Evolutionary conservation across 2,888 invertebrate genomes (phyloP).

Genomic region (Caenorhabditis sp.): DNA sequence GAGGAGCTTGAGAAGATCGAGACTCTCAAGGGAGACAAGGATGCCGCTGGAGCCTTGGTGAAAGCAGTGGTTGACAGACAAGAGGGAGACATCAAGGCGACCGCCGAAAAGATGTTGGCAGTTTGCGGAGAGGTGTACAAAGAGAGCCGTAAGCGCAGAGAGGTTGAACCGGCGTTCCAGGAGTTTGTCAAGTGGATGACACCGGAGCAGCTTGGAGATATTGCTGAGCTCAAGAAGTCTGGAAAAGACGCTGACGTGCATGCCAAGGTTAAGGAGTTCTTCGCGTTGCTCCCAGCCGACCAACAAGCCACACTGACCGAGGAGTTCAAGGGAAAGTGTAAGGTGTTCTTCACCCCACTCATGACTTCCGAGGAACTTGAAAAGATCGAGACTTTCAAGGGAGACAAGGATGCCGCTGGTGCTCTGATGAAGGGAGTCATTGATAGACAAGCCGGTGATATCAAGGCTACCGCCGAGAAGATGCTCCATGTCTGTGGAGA

Average conservation of each 20-base stretch:
- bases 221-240: slow-evolving; percentile 24
- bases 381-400: slow-evolving; percentile 55
- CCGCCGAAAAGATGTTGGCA: slow-evolving; percentile 55
- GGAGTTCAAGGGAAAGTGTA: slow-evolving; percentile 71
- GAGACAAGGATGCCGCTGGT: slow-evolving; percentile 48
- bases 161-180: slow-evolving; percentile 39
- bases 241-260: slow-evolving; percentile 40
- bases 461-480: slow-evolving; percentile 46
- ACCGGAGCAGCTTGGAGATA: slow-evolving; percentile 52
- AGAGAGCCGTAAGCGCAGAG: slow-evolving; percentile 30
- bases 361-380: slow-evolving; percentile 55
- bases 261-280: slow-evolving; percentile 43
- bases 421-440: slow-evolving; percentile 59
- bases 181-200: slow-evolving; percentile 53
- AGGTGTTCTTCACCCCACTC: slow-evolving; percentile 57
- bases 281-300: slow-evolving; percentile 53
- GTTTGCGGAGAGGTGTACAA: slow-evolving; percentile 50
- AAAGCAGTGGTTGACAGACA: slow-evolving; percentile 63
- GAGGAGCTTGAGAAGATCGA: slow-evolving; percentile 61
- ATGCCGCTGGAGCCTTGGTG: slow-evolving; percentile 51
- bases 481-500: slow-evolving; percentile 40
- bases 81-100: slow-evolving; percentile 47
- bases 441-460: slow-evolving; percentile 58
- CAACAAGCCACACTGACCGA: slow-evolving; percentile 55
- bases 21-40: slow-evolving; percentile 42